Evolutionary conservation across 2,888 invertebrate genomes (phyloP).

Genomic region (Eretmocerus hayati): DNA sequence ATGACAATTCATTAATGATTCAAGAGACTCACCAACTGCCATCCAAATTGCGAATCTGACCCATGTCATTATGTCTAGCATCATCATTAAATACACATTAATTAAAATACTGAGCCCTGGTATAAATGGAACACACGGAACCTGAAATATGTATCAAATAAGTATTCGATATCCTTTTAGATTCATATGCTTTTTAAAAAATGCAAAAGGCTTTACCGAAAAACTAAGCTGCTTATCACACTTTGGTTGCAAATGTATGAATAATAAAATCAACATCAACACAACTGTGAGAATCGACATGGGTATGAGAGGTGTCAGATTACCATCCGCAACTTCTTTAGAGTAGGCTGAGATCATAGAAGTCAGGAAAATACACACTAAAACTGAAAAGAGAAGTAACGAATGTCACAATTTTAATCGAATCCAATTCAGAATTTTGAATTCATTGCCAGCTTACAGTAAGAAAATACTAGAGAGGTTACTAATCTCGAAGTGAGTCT

Average conservation of each 20-base stretch:
- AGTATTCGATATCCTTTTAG: neutral
- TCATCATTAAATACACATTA: slow-evolving; percentile 79
- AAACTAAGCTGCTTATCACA: slow-evolving; percentile 39
- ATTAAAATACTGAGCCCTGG: slow-evolving; percentile 75
- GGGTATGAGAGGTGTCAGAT: slow-evolving; percentile 21
- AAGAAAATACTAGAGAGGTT: slow-evolving; percentile 44
- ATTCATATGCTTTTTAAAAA: no score
- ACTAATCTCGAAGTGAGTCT: slow-evolving; percentile 47
- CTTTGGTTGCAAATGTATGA: slow-evolving; percentile 40
- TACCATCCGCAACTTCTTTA: slow-evolving; percentile 26
- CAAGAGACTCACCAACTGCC: slow-evolving; percentile 55
- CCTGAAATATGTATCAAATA: slow-evolving; percentile 49
- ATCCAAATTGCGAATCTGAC: slow-evolving; percentile 78
- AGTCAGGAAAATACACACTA: slow-evolving; percentile 28
- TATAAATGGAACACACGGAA: slow-evolving; percentile 75
- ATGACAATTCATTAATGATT: neutral
- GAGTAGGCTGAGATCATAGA: slow-evolving; percentile 23
- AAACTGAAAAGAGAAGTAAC: slow-evolving; percentile 23
- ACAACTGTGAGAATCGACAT: slow-evolving; percentile 23
- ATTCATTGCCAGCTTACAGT: slow-evolving; percentile 39
- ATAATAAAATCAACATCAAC: slow-evolving; percentile 28
- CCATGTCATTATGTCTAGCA: slow-evolving; percentile 74
- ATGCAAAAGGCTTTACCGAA: slow-evolving; percentile 35
- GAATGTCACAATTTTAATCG: neutral
- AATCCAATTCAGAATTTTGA: neutral